A percentile compares a stretch with the other conserved stretches of the same genome.
phyloP scores from a whole-genome alignment of 2,888 invertebrate genomes.

The Sialis fuliginosa region DNA sequence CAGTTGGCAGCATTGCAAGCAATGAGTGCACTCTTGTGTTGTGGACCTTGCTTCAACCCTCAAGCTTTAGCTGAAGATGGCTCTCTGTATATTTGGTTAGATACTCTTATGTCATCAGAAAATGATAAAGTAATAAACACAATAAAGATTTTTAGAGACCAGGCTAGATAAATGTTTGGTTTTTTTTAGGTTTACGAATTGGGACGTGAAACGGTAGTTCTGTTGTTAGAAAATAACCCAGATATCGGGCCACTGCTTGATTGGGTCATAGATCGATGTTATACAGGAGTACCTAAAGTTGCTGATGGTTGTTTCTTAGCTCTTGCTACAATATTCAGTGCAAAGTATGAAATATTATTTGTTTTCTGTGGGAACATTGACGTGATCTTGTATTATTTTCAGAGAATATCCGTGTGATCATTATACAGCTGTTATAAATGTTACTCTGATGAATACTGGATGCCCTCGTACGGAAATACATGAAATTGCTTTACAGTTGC shows the following conservation, averaged over 20 bases:
- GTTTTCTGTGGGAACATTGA: neutral
- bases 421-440: conserved; percentile 94
- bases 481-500: conserved; percentile 82
- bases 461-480: conserved; percentile 84
- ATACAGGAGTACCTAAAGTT: conserved; percentile 76
- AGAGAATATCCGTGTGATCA: conserved; percentile 96
- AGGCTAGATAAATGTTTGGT: conserved; percentile 3
- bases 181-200: conserved; percentile 63
- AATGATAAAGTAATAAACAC: conserved; percentile 54
- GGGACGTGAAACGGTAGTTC: conserved; percentile 83
- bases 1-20: conserved; percentile 48
- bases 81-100: conserved; percentile 84
- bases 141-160: neutral
- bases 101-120: conserved; percentile 70
- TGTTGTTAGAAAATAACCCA: conserved; percentile 87
- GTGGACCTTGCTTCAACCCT: conserved; percentile 87
- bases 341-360: conserved; percentile 41
- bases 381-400: conserved; percentile 15
- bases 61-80: conserved; percentile 78
- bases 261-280: conserved; percentile 97
- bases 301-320: conserved; percentile 95
- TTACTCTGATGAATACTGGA: conserved; percentile 91
- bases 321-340: conserved; percentile 89
- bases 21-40: conserved; percentile 89
- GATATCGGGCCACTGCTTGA: conserved; percentile 83